phyloP scores from a whole-genome alignment of 2,888 invertebrate species.

The Cremastinae sp. region DNA sequence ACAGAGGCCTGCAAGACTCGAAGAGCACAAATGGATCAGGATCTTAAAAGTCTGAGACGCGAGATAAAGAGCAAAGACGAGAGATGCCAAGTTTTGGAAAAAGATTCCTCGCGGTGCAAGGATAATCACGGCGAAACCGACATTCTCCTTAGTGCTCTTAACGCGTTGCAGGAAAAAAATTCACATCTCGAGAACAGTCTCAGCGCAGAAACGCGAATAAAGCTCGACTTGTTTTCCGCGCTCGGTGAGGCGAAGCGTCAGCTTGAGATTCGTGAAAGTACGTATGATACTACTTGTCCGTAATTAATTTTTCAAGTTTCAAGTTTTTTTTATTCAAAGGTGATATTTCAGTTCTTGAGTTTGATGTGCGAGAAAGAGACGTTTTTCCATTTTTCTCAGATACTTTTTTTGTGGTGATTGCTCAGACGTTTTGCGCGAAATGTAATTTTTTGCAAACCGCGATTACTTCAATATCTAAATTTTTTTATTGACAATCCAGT shows the following conservation, averaged over 20 bases:
- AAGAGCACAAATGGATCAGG: conserved; percentile 86
- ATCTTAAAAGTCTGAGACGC: conserved; percentile 85
- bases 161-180: conserved; percentile 94
- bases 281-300: too few relatives aligned
- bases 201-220: conserved; percentile 97
- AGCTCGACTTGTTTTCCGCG: conserved; percentile 98
- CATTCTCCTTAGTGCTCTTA: conserved; percentile 89
- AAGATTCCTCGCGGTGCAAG: conserved; percentile 81
- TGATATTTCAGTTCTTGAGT: neutral
- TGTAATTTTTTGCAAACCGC: too few relatives aligned
- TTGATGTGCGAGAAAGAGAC: too few relatives aligned
- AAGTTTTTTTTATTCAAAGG: conserved; percentile 1
- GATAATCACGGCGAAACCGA: conserved; percentile 86
- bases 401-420: too few relatives aligned
- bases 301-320: too few relatives aligned
- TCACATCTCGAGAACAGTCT: conserved; percentile 95
- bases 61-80: conserved; percentile 87
- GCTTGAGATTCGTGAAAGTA: conserved; percentile 92
- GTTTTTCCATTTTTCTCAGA: too few relatives aligned
- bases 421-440: too few relatives aligned
- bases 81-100: conserved; percentile 77
- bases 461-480: too few relatives aligned
- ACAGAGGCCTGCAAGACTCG: conserved; percentile 85
- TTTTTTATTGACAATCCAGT: too few relatives aligned
- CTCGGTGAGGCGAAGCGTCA: conserved; percentile 96